Conservation (phyloP, 2,113 vertebrate genomes). For the cat (Felis catus) region F.catus_Fca126_mat1.0 CM031411.1:30927001-30927500, state of each 20-base stretch:
- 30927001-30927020: neutral
- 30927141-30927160: neutral
- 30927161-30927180: neutral
- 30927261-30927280: neutral
- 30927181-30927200: neutral
- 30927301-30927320: neutral
- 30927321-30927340: neutral
- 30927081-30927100: neutral
- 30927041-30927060: neutral
- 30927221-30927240: neutral
- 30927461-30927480: neutral
- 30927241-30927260: neutral
- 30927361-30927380: neutral
- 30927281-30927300: conserved; percentile 6
- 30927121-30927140: conserved; percentile 2
- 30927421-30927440: neutral
- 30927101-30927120: neutral
- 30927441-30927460: neutral
- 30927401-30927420: neutral
- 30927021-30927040: neutral
- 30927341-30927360: conserved; percentile 9
- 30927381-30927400: neutral
- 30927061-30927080: neutral
- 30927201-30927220: neutral
- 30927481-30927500: neutral